phyloP scores from a whole-genome alignment of 2,888 invertebrate genomes.

The Chironomus tentans region DNA sequence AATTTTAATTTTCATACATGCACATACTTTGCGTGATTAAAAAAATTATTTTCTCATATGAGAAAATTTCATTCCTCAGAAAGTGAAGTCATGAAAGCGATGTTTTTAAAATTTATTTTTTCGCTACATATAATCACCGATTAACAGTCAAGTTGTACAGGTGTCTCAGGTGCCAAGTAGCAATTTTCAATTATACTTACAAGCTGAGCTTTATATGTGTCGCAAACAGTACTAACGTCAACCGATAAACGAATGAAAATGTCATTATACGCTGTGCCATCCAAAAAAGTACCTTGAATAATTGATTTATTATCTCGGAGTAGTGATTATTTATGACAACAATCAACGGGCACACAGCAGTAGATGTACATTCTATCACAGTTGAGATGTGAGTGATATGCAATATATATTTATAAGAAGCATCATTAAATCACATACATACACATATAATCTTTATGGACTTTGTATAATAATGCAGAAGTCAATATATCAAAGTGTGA shows the following conservation, averaged over 20 bases:
- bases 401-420: neutral
- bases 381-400: neutral
- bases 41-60: neutral
- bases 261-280: too few relatives aligned
- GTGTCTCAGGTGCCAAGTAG: neutral
- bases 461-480: neutral
- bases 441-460: neutral
- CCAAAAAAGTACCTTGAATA: neutral
- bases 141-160: neutral
- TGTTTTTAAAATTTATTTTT: neutral
- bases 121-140: neutral
- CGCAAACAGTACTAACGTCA: too few relatives aligned
- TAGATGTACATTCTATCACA: too few relatives aligned
- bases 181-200: neutral
- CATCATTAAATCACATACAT: conserved; percentile 4
- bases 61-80: neutral
- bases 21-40: too few relatives aligned
- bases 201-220: too few relatives aligned
- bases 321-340: conserved; percentile 1
- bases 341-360: neutral
- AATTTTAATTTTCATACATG: too few relatives aligned
- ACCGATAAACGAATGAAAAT: too few relatives aligned
- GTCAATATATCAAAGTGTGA: conserved; percentile 19
- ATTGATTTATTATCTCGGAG: conserved; percentile 2
- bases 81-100: neutral